These are phyloP conservation scores for Aphelenchoides avenae DNA, from an alignment of 1,140 invertebrate species.

Conservation along the genomic window DNA sequence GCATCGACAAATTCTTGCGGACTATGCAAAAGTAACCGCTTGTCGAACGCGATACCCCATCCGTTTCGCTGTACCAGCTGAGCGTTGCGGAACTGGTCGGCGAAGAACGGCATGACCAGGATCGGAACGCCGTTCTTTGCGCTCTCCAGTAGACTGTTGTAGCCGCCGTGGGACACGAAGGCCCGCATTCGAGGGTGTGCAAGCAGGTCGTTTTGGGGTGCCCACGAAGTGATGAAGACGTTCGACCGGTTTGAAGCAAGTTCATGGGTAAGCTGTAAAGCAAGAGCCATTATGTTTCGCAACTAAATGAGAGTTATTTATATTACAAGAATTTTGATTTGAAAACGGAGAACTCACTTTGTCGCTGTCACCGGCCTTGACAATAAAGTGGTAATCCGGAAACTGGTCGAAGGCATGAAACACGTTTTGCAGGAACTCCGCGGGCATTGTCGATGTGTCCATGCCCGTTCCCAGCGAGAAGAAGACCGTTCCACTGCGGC, in stretches of 20 bases:
- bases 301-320: not conserved
- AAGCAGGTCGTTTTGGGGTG: conserved; percentile 28
- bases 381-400: conserved; percentile 34
- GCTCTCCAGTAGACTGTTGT: conserved; percentile 43
- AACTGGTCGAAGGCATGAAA: conserved; percentile 22
- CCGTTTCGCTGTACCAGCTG: conserved; percentile 30
- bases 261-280: conserved; percentile 13
- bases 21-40: conserved; percentile 18
- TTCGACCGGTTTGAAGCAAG: conserved; percentile 15
- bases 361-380: conserved; percentile 30
- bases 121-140: conserved; percentile 32
- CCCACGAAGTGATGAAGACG: conserved; percentile 26
- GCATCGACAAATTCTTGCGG: no score
- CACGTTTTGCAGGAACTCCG: conserved; percentile 17
- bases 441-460: conserved; percentile 10
- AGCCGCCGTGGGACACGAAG: conserved; percentile 48
- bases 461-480: conserved; percentile 38
- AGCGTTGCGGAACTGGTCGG: conserved; percentile 36
- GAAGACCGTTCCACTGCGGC: conserved; percentile 20
- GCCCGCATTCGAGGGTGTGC: conserved; percentile 28
- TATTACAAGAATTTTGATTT: no score
- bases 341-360: conserved; percentile 22
- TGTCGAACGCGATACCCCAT: conserved; percentile 31
- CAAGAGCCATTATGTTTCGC: not conserved
- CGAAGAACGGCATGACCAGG: conserved; percentile 33